Base-by-base conservation (phyloP, 1,140 invertebrate species). In the Nasonia giraulti region DNA sequence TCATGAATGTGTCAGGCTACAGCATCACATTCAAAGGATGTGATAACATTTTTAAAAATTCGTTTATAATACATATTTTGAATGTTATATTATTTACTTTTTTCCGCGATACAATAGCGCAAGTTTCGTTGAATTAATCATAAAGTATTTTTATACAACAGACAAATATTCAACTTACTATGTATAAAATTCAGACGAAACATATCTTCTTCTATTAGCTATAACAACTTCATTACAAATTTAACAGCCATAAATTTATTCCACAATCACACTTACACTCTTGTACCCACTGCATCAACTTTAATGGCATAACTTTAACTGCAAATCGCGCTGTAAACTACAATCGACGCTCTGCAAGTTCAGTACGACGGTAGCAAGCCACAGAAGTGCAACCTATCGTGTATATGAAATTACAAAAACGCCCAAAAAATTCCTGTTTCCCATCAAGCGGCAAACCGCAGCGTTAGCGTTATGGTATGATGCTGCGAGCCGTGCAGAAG, bases 401-500 rank as follows among this genome's bases (percentile, higher is more conserved):
- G 80, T 85, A 83, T 80, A 87, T 82, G 88, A 84, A 86, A 87
- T 88, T 84, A 75, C n/a, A 88, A 82, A 27, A 83, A 83, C 78
- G 79, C 5, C 14, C 66, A 87, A 86, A 91, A 91, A 90, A 89
- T 88, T 87, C 80, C 85, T 79, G 87, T 90, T 91, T 90, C 87
- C 90, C 90, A 91, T 91, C 90, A 90, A 90, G 87, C 88, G 88
- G 88, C 87, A 84, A 90, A 91, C 91, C 90, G 89, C 90, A 91
- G 86, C 87, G 87, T 83, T 76, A 82, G 80, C 86, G 87, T 88
- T 88, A 80, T 79, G 85, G 85, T 75, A 85, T 74, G 73, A 77
- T 66, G 79, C 76, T 77, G 50, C 5, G 76, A 81, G 82, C 74
- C 78, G 81, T 82, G 76, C 66, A 82, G 85, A 83, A 75, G 37